Evolutionary conservation across 2,888 invertebrate genomes (phyloP).

Genomic region (Aphidoletes aphidimyza): DNA sequence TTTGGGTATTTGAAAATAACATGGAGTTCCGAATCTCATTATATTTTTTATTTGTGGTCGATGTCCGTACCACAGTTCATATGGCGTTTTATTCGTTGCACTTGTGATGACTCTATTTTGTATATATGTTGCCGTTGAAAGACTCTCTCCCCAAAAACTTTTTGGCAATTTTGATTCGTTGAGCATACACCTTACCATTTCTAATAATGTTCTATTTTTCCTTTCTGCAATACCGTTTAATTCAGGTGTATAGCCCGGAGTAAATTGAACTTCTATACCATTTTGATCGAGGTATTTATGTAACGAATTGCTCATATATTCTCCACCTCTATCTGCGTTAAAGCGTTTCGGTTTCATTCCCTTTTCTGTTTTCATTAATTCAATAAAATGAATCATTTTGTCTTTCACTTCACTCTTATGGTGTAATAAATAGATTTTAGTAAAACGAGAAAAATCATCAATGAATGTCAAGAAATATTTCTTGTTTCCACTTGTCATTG

Average conservation of each 20-base stretch:
- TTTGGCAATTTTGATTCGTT: slow-evolving; percentile 57
- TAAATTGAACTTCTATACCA: slow-evolving; percentile 12
- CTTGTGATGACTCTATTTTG: slow-evolving; percentile 60
- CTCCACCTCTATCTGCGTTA: too few species aligned
- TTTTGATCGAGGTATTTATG: neutral
- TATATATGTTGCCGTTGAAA: slow-evolving; percentile 60
- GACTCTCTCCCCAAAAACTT: slow-evolving; percentile 62
- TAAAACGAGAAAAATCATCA: slow-evolving; percentile 61
- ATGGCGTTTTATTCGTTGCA: slow-evolving; percentile 57
- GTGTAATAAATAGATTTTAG: slow-evolving; percentile 59
- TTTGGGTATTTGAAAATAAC: slow-evolving; percentile 21
- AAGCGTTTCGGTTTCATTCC: too few species aligned
- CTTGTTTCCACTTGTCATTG: slow-evolving; percentile 52
- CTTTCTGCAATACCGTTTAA: slow-evolving; percentile 48
- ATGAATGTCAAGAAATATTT: slow-evolving; percentile 57
- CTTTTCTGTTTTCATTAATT: too few species aligned
- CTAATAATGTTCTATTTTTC: slow-evolving; percentile 47
- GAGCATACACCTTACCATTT: slow-evolving; percentile 55
- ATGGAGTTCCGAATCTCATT: slow-evolving; percentile 54
- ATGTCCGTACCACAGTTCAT: slow-evolving; percentile 59
- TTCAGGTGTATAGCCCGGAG: slow-evolving; percentile 21
- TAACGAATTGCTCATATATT: too few species aligned
- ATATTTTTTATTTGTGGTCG: slow-evolving; percentile 55
- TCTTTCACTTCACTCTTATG: too few species aligned
- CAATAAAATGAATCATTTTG: too few species aligned